Conservation (phyloP, 2,113 vertebrate species). For the Solea solea region DNA sequence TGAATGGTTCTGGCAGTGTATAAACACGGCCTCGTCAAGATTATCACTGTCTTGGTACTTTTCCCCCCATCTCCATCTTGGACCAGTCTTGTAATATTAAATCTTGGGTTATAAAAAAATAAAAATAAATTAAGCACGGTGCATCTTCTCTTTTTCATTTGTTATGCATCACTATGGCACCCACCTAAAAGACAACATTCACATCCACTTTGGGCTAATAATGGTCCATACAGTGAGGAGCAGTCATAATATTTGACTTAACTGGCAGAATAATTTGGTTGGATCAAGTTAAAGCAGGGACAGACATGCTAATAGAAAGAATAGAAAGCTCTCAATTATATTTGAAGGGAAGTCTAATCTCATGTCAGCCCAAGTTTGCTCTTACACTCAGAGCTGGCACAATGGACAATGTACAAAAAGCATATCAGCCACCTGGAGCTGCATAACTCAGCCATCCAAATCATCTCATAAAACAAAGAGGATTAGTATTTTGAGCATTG, state of each 20-base stretch:
- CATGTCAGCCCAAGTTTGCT: slow-evolving; percentile 38
- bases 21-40: slow-evolving; percentile 9
- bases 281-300: slow-evolving; percentile 4
- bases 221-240: slow-evolving; percentile 7
- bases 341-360: slow-evolving; percentile 51
- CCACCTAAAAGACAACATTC: slow-evolving; percentile 7
- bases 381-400: slow-evolving; percentile 32
- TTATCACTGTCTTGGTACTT: not conserved
- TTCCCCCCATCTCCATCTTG: no score
- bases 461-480: slow-evolving; percentile 11
- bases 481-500: slow-evolving; percentile 16
- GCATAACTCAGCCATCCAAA: slow-evolving; percentile 12
- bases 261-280: slow-evolving; percentile 3
- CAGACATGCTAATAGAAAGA: slow-evolving; percentile 29
- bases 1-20: slow-evolving; percentile 9
- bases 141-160: not conserved
- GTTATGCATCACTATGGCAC: slow-evolving; percentile 3
- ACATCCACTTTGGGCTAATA: not conserved
- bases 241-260: not conserved
- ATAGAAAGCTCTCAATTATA: slow-evolving; percentile 31
- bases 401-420: slow-evolving; percentile 44
- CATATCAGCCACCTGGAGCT: slow-evolving; percentile 32
- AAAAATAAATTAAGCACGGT: not conserved
- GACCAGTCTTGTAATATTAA: no score
- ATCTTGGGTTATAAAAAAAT: not conserved